phyloP scores from a whole-genome alignment of 2,113 vertebrate species.

The Notarius quadriscutis region DNA sequence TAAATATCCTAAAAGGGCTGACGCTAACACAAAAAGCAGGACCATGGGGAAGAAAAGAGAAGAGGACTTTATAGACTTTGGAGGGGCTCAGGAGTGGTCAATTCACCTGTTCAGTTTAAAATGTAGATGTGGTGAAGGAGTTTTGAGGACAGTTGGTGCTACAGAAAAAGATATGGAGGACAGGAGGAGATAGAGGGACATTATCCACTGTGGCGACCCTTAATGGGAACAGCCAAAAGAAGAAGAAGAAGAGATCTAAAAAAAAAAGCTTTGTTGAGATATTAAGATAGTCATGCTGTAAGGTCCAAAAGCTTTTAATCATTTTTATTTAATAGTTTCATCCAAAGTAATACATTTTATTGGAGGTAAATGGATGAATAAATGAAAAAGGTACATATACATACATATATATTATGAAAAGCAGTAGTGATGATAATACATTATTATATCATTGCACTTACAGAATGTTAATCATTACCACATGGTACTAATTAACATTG shows the following conservation, averaged over 20 bases:
- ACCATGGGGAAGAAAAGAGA: constrained; percentile 5
- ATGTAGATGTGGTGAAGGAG: no score
- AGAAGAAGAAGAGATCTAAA: no score
- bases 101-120: constrained; percentile 5
- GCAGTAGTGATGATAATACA: not conserved
- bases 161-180: no score
- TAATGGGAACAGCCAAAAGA: no score
- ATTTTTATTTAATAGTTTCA: not conserved
- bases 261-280: not conserved
- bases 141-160: no score
- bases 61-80: not conserved
- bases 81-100: not conserved
- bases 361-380: not conserved
- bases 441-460: not conserved
- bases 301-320: not conserved
- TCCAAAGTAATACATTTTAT: not conserved
- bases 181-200: no score
- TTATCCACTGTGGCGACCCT: no score
- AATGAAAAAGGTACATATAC: not conserved
- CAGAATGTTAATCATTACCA: not conserved
- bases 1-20: constrained; percentile 25
- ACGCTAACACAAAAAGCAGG: constrained; percentile 10
- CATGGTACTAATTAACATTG: not conserved
- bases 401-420: not conserved
- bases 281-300: not conserved